Conservation (phyloP, 1,140 invertebrate genomes). For the Manduca sexta region DNA sequence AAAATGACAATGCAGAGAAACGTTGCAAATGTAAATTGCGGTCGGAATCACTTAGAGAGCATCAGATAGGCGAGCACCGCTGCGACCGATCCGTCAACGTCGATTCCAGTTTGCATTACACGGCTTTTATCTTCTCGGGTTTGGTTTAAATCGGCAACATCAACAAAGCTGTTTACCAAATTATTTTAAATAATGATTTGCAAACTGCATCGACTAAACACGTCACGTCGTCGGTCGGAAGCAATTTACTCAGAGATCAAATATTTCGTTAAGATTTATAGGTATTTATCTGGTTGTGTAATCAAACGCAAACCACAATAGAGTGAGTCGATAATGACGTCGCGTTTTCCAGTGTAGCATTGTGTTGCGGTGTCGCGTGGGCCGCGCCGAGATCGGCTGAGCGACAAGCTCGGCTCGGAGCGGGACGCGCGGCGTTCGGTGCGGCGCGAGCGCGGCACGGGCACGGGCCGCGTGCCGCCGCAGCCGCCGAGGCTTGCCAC, state of each 20-base stretch:
- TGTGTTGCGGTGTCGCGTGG: slow-evolving; percentile 21
- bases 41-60: slow-evolving; percentile 64
- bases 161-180: slow-evolving; percentile 66
- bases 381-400: slow-evolving; percentile 21
- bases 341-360: slow-evolving; percentile 28
- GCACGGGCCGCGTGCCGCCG: slow-evolving; percentile 18
- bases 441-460: slow-evolving; percentile 20
- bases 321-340: slow-evolving; percentile 45
- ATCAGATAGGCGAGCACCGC: slow-evolving; percentile 68
- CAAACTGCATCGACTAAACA: slow-evolving; percentile 27
- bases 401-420: slow-evolving; percentile 11
- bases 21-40: slow-evolving; percentile 61
- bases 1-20: slow-evolving; percentile 59
- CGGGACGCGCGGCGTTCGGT: slow-evolving; percentile 16
- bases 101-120: slow-evolving; percentile 65
- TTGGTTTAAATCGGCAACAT: slow-evolving; percentile 64
- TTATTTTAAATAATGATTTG: slow-evolving; percentile 63
- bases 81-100: slow-evolving; percentile 69
- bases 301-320: slow-evolving; percentile 41
- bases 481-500: slow-evolving; percentile 13
- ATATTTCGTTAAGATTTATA: slow-evolving; percentile 55
- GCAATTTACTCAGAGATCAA: slow-evolving; percentile 52
- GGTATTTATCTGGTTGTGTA: slow-evolving; percentile 57
- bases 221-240: slow-evolving; percentile 28
- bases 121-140: slow-evolving; percentile 62